Evolutionary conservation across 2,113 vertebrate species (phyloP).

Genomic region (Eira barbara): DNA sequence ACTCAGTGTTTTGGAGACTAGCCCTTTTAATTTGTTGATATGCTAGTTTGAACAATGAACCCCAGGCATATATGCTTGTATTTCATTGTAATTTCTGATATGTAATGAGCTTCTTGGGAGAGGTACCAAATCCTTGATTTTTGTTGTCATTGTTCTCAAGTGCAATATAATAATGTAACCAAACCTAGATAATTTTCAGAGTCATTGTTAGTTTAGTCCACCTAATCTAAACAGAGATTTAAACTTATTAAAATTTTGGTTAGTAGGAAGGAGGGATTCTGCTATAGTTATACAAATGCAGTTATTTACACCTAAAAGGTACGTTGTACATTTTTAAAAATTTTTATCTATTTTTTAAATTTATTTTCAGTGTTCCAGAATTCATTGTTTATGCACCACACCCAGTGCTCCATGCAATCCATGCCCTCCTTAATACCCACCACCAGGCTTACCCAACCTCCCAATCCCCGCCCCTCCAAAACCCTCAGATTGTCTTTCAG

Average conservation of each 20-base stretch:
- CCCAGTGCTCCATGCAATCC: no score
- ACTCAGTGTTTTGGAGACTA: not conserved
- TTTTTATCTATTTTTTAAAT: no score
- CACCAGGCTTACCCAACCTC: no score
- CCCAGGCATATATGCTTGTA: not conserved
- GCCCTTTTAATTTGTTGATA: not conserved
- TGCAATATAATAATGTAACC: constrained; percentile 66
- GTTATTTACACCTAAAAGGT: not conserved
- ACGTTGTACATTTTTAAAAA: not conserved
- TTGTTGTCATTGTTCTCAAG: constrained; percentile 22
- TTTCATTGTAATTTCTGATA: constrained; percentile 29
- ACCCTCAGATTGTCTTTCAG: no score
- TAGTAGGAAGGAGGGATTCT: constrained; percentile 6
- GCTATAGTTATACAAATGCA: not conserved
- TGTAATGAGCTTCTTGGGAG: not conserved
- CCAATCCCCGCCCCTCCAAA: no score
- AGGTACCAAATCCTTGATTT: constrained; percentile 46
- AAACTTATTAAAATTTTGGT: constrained; percentile 24
- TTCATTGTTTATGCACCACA: no score
- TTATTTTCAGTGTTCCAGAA: no score
- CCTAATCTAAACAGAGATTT: not conserved
- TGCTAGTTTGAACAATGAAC: not conserved
- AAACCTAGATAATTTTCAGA: constrained; percentile 47
- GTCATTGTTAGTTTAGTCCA: not conserved
- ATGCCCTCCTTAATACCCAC: no score